Evolutionary conservation across 2,113 vertebrate genomes (phyloP).

Genomic region (Aspidoscelis tigris): DNA sequence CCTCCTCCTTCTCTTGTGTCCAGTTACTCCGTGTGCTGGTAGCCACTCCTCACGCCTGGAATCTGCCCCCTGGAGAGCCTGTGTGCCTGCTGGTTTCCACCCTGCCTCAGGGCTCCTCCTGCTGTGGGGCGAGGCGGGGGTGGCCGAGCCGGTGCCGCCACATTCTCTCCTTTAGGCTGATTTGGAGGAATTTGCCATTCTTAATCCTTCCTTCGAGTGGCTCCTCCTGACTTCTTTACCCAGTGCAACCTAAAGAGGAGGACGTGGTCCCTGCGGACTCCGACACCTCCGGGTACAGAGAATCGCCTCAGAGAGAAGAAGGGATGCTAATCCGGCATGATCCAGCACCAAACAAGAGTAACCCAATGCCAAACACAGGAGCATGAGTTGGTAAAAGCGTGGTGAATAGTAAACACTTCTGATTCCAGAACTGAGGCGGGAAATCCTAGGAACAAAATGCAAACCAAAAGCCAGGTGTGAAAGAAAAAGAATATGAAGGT

Average conservation of each 20-base stretch:
- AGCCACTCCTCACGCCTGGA: constrained; percentile 21
- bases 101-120: constrained; percentile 3
- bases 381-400: no score
- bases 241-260: not conserved
- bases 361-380: no score
- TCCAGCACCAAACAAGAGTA: no score
- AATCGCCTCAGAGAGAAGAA: no score
- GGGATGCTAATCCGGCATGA: no score
- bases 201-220: not conserved
- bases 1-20: not conserved
- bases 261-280: no score
- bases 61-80: constrained; percentile 30
- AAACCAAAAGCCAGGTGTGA: no score
- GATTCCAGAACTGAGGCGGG: no score
- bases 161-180: constrained; percentile 27
- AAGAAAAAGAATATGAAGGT: no score
- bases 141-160: constrained; percentile 18
- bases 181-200: not conserved
- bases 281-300: no score
- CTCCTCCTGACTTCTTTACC: not conserved
- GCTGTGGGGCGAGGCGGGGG: constrained; percentile 8
- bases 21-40: not conserved
- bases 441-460: no score
- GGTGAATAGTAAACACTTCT: no score
- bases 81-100: not conserved